Conservation (phyloP, 30 jellyfish, hydroid and myxozoan genomes). For the Turritopsis rubra region DNA sequence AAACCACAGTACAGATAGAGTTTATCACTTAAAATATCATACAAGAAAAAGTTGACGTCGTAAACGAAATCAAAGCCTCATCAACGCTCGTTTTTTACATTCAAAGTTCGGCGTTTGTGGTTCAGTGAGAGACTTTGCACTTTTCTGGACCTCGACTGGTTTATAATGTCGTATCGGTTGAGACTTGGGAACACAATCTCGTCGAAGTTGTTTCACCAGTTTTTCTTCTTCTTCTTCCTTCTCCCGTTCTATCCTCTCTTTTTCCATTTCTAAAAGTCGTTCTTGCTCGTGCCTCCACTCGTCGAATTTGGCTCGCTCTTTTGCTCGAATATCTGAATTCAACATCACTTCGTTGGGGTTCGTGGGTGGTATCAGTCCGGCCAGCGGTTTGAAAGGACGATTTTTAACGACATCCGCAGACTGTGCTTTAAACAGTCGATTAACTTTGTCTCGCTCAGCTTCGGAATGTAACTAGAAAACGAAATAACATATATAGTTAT, state of each 20-base stretch:
- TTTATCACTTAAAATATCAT: background rate
- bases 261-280: constrained; percentile 51
- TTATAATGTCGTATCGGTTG: constrained; percentile 65
- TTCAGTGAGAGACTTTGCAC: constrained; percentile 55
- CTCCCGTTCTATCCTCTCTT: constrained; percentile 44
- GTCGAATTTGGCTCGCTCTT: constrained; percentile 67
- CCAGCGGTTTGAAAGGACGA: constrained; percentile 63
- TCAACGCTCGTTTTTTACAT: constrained; percentile 46
- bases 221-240: constrained; percentile 50
- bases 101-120: constrained; percentile 87
- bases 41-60: background rate
- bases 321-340: constrained; percentile 79
- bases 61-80: background rate
- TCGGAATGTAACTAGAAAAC: constrained; percentile 21
- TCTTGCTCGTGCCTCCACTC: constrained; percentile 56
- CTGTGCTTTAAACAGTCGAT: constrained; percentile 64
- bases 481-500: background rate
- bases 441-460: constrained; percentile 49
- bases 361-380: constrained; percentile 54
- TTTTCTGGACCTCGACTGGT: constrained; percentile 50
- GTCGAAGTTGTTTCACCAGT: constrained; percentile 47
- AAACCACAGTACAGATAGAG: background rate
- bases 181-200: constrained; percentile 62
- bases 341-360: constrained; percentile 47
- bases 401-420: constrained; percentile 56